Evolutionary conservation across 2,888 invertebrate species (phyloP).

Genomic region (Euspilapteryx auroguttella): DNA sequence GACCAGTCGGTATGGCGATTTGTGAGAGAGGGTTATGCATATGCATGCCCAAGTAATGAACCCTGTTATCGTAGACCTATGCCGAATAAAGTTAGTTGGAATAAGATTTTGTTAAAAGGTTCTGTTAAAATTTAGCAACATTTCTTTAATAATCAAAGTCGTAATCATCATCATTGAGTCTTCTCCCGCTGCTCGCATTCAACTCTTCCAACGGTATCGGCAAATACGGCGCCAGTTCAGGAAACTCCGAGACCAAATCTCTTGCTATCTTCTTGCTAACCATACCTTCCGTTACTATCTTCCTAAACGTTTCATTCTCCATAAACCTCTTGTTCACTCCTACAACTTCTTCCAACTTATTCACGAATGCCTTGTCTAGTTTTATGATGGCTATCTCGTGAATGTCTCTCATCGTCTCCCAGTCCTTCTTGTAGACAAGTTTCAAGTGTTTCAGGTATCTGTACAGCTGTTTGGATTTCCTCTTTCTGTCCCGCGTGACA

Average conservation of each 20-base stretch:
- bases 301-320: constrained; percentile 26
- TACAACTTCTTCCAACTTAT: constrained; percentile 18
- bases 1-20: too few relatives aligned
- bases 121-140: too few relatives aligned
- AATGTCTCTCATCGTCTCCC: constrained; percentile 24
- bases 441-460: constrained; percentile 31
- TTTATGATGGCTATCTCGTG: constrained; percentile 24
- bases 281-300: constrained; percentile 26
- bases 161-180: too few relatives aligned
- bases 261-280: constrained; percentile 17
- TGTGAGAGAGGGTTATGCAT: too few relatives aligned
- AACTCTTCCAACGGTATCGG: too few relatives aligned
- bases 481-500: constrained; percentile 22
- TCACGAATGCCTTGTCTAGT: constrained; percentile 19
- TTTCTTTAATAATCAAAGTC: too few relatives aligned
- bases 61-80: too few relatives aligned
- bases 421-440: constrained; percentile 27
- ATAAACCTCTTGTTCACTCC: constrained; percentile 22
- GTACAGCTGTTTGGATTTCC: constrained; percentile 32
- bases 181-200: too few relatives aligned
- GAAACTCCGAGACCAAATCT: constrained; percentile 25
- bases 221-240: constrained; percentile 16
- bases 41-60: too few relatives aligned
- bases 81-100: too few relatives aligned
- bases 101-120: too few relatives aligned